Evolutionary conservation across 1,140 invertebrate genomes (phyloP).

Genomic region (Euglossa dilemma): DNA sequence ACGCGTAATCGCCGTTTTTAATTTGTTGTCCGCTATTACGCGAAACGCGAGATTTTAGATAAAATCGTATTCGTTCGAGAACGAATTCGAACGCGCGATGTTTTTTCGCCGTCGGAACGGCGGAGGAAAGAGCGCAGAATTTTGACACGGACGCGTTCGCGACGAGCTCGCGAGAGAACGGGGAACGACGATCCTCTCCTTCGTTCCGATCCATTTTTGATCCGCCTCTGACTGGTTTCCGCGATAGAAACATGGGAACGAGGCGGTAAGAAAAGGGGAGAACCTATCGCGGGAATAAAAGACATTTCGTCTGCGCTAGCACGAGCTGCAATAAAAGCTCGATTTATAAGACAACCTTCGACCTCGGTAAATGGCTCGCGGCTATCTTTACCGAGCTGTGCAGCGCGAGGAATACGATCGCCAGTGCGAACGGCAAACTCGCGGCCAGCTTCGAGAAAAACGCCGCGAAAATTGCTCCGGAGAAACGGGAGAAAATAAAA

Average conservation of each 20-base stretch:
- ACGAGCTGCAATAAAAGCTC: constrained; percentile 59
- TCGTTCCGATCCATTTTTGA: background rate
- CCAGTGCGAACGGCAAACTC: background rate
- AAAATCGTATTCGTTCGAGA: no score
- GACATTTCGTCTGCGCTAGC: constrained; percentile 47
- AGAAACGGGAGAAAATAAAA: no score
- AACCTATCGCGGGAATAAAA: constrained; percentile 55
- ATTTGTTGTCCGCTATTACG: background rate
- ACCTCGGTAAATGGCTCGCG: constrained; percentile 62
- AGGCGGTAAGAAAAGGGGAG: background rate
- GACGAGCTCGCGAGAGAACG: background rate
- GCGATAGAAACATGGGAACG: constrained; percentile 23
- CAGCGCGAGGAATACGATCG: background rate
- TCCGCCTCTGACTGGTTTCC: constrained; percentile 7
- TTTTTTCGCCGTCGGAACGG: no score
- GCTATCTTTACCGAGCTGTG: constrained; percentile 55
- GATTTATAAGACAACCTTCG: constrained; percentile 71
- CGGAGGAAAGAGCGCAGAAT: no score
- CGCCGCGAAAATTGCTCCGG: background rate
- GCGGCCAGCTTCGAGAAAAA: background rate
- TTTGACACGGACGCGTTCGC: no score
- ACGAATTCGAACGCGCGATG: no score
- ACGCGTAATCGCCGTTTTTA: background rate
- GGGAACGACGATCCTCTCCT: background rate
- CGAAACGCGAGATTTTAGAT: no score